phyloP scores from a whole-genome alignment of 1,140 invertebrate genomes.

The Calephelis virginiensis region DNA sequence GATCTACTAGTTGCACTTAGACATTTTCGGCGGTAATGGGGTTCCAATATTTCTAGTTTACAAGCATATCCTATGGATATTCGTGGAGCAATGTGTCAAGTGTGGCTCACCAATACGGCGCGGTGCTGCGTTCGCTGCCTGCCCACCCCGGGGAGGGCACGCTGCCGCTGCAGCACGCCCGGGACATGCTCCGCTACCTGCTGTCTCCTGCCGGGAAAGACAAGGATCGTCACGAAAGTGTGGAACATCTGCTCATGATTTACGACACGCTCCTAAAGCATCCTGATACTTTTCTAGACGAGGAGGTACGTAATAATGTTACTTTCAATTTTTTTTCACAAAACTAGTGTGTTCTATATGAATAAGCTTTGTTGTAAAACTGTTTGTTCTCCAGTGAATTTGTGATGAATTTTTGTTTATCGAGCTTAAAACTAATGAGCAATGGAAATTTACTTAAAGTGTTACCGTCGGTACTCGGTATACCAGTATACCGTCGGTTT shows the following conservation, averaged over 20 bases:
- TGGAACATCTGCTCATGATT: slow-evolving; percentile 54
- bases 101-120: slow-evolving; percentile 73
- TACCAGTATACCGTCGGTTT: no score
- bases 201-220: slow-evolving; percentile 51
- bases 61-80: slow-evolving; percentile 82
- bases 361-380: no score
- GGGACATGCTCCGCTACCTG: slow-evolving; percentile 57
- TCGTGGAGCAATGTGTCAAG: slow-evolving; percentile 78
- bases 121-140: slow-evolving; percentile 71
- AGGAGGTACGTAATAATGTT: slow-evolving; percentile 42
- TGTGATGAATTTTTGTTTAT: no score
- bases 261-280: slow-evolving; percentile 63
- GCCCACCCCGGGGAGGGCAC: slow-evolving; percentile 80
- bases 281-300: slow-evolving; percentile 66
- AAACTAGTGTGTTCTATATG: no score
- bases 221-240: slow-evolving; percentile 45
- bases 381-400: no score
- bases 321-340: no score
- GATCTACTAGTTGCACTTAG: not conserved
- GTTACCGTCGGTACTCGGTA: no score
- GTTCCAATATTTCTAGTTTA: slow-evolving; percentile 74
- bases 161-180: slow-evolving; percentile 50
- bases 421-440: no score
- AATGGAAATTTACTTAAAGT: no score
- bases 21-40: not conserved